Conservation (phyloP, 2,888 invertebrate species). For the Octodonta nipae region DNA sequence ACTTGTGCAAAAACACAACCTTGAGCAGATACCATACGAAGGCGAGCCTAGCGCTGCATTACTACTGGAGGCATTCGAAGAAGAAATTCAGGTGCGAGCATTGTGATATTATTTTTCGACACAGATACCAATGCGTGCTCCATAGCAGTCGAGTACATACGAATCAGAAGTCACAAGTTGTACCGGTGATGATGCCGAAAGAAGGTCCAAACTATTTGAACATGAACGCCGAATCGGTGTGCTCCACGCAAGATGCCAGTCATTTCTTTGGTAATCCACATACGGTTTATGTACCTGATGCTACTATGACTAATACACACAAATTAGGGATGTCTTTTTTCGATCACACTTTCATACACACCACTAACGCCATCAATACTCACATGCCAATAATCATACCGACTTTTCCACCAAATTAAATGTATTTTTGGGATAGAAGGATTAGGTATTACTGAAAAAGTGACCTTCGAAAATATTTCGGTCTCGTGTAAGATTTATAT, state of each 20-base stretch:
- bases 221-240: constrained; percentile 24
- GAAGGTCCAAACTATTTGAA: constrained; percentile 27
- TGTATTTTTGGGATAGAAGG: constrained; percentile 7
- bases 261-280: constrained; percentile 27
- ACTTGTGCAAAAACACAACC: constrained; percentile 30
- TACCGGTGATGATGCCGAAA: constrained; percentile 27
- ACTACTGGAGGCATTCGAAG: constrained; percentile 38
- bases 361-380: constrained; percentile 30
- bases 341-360: constrained; percentile 34
- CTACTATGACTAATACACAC: constrained; percentile 30
- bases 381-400: constrained; percentile 37
- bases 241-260: constrained; percentile 24
- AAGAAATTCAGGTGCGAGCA: constrained; percentile 37
- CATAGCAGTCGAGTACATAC: constrained; percentile 37
- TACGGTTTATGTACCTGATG: constrained; percentile 31
- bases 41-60: constrained; percentile 37
- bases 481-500: too few relatives aligned
- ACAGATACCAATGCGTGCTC: constrained; percentile 39
- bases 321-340: constrained; percentile 36
- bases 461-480: constrained; percentile 19
- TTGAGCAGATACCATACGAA: constrained; percentile 36
- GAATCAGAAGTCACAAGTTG: constrained; percentile 18
- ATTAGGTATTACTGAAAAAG: constrained; percentile 15
- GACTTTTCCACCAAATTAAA: constrained; percentile 33
- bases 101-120: constrained; percentile 35